Evolutionary conservation across 2,797 vertebrate species (phyloP), one percentile per base, ranked within the genome.

Genomic region (Gymnodraco acuticeps): DNA sequence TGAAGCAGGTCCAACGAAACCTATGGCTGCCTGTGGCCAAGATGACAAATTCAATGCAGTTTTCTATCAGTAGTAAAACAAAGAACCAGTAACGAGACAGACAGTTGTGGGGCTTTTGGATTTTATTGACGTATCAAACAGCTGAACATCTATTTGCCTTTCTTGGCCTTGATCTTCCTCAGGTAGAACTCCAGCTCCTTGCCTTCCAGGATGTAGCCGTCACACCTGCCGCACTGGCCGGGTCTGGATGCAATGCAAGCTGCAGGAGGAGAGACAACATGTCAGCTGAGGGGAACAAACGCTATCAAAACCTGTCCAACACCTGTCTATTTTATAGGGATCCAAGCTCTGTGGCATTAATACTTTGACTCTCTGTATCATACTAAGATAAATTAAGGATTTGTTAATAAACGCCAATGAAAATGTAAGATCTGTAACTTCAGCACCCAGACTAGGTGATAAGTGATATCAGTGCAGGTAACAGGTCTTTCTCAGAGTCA

Each of bases 161-260:
- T 99, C 90, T 98, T 98, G 93, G 98, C 98, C 92, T 98, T 99
- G 93, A 99, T 99, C 89, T 99, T 99, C 94, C 97, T 98, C 94
- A 97, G 86, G 88, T 99, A 99, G 94, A 99, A 99, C 90, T 99
- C 98, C 1, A 99, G 92, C 73, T 99, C 98, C 77, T 99, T 99
- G 86, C 98, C 98, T 67, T 99, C 98, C 74, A 99, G 94, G 81
- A 99, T 60, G 0, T 99, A 99, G 82, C 98, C 98, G 58, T 99
- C 98, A 0, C 97, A 97, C 89, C 98, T 94, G 88, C 98, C 98
- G 77, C 98, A 99, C 93, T 96, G 27, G 1, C 27, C 27, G 27
- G 27, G 27, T 27, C 27, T 27, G 84, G 97, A 99, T 73, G 98
- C 96, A 61, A 99, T 96, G 91, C 97, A 99, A 17, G 96, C 98